phyloP scores from a whole-genome alignment of 2,888 invertebrate species.

The Octodonta nipae region DNA sequence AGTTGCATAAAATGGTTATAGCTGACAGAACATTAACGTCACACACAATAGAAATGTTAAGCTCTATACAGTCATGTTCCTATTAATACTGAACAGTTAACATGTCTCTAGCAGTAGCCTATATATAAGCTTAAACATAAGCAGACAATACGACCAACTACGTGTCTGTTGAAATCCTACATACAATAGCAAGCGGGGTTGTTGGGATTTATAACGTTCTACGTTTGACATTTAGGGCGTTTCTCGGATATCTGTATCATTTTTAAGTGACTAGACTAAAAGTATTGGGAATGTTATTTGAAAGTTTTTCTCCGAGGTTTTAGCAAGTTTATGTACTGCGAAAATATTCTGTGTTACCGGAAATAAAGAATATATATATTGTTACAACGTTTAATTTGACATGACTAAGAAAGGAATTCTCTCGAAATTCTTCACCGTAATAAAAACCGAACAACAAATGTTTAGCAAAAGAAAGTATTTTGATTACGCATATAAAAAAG shows the following conservation, averaged over 20 bases:
- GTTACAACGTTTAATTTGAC: too few species aligned
- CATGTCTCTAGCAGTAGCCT: constrained; percentile 26
- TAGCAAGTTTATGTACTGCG: too few species aligned
- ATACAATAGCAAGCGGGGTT: constrained; percentile 21
- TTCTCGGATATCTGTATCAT: constrained; percentile 10
- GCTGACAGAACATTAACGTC: constrained; percentile 5
- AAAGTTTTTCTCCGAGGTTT: too few species aligned
- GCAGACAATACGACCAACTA: constrained; percentile 24
- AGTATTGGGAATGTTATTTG: too few species aligned
- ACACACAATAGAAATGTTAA: constrained; percentile 8
- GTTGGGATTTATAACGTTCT: constrained; percentile 19
- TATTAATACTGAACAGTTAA: constrained; percentile 22
- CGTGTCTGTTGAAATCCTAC: constrained; percentile 17
- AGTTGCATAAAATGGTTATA: background rate
- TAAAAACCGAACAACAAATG: too few species aligned
- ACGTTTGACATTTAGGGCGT: constrained; percentile 11
- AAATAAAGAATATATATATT: too few species aligned
- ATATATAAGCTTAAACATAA: constrained; percentile 26
- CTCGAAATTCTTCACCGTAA: too few species aligned
- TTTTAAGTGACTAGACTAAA: too few species aligned
- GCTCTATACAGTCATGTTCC: constrained; percentile 10
- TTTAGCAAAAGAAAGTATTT: too few species aligned
- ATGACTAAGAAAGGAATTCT: too few species aligned
- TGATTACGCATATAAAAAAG: too few species aligned
- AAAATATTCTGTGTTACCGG: too few species aligned